Evolutionary conservation across 2,113 vertebrate species (phyloP), one percentile per base, ranked within the genome.

Genomic region (Spermophilus dauricus): DNA sequence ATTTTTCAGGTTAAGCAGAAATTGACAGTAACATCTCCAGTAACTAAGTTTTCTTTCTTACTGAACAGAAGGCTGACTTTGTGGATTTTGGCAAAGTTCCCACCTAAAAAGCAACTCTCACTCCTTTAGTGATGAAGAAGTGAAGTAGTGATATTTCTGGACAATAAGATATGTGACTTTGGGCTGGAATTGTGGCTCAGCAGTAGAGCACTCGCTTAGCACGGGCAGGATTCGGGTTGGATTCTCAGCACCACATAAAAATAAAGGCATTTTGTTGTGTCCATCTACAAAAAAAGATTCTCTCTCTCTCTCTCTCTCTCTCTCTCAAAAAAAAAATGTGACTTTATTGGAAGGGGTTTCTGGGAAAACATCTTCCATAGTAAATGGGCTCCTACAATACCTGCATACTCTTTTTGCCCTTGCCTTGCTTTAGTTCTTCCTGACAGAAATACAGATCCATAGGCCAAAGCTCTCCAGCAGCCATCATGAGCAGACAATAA

Each of bases 11-110:
- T 53, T 80, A 89, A 65, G 24, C 45, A 91, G 17, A 61, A 0
- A 82, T 30, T 83, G 56, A 20, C 45, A 86, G 7, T 86, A 89
- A n/a, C 5, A 92, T 84, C 37, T 84, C 12, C 30, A 42, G 4
- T 61, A 86, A 91, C 24, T 69, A 56, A 48, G 26, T 24, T 70
- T 92, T 73, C 34, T 39, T 80, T 78, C 34, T 85, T 69, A 61
- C 26, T 81, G 77, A 89, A 69, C 16, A 94, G 48, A 77, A 95
- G 70, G 91, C 56, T 83, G 2, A 91, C 76, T 86, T 90, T 90
- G 24, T 87, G 87, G 53, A 9, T 70, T n/a, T 80, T 77, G 72
- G 76, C 72, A 88, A 92, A 76, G 9, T 76, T 83, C 70, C 86
- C n/a, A 80, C 10, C 30, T 78, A 81, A 91, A 95, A 94, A 32